Percentiles rank a stretch among this genome's conserved stretches.
phyloP scores from a whole-genome alignment of 2,797 vertebrate species.

The Rhinichthys osculus region DNA sequence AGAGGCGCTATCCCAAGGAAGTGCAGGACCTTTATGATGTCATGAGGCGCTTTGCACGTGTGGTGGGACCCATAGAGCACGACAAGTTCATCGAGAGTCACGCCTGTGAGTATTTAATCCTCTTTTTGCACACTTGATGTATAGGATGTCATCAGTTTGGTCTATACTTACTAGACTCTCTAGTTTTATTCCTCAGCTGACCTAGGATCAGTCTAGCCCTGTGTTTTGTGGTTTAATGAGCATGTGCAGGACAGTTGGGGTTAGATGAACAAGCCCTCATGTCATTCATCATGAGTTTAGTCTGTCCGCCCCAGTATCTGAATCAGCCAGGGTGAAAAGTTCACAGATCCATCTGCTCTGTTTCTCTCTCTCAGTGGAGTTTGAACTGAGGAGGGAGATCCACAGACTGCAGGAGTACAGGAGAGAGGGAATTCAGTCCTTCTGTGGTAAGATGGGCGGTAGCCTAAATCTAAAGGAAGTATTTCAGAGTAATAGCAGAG shows the following conservation, averaged over 20 bases:
- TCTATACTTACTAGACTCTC: neutral
- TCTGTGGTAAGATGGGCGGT: conserved; percentile 88
- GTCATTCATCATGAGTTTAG: neutral
- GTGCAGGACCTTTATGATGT: conserved; percentile 94
- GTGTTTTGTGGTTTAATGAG: conserved; percentile 1
- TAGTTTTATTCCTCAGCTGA: neutral
- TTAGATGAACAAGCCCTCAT: conserved; percentile 6
- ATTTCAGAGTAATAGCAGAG: neutral
- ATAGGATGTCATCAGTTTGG: neutral
- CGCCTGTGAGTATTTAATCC: conserved; percentile 82
- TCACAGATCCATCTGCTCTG: conserved; percentile 33
- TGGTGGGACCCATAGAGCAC: conserved; percentile 90
- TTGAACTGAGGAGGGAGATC: conserved; percentile 94
- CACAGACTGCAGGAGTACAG: conserved; percentile 93
- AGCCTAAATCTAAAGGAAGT: conserved; percentile 10
- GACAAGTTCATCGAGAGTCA: conserved; percentile 99
- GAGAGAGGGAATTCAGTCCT: conserved; percentile 93
- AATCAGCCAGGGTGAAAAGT: conserved; percentile 45
- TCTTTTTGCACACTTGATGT: neutral
- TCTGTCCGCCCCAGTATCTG: neutral
- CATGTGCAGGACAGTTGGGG: neutral
- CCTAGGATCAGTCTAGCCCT: conserved; percentile 13
- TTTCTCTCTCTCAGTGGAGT: conserved; percentile 86
- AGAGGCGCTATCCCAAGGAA: conserved; percentile 94
- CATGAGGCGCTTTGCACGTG: conserved; percentile 92